Conservation (phyloP, 2,888 invertebrate genomes). For the Embidobia sp. region DNA sequence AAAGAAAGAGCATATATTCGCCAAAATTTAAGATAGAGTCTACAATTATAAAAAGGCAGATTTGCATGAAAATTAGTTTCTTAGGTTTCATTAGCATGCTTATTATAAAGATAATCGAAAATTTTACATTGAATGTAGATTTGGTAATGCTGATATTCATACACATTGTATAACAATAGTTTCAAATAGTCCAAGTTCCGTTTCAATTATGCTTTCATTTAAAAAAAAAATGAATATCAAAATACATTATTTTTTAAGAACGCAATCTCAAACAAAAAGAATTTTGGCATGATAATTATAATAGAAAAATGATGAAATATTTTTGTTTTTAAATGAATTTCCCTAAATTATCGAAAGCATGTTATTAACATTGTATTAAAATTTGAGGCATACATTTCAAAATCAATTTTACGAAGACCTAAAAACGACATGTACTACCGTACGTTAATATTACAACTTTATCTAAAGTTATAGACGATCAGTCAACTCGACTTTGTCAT, state of each 20-base stretch:
- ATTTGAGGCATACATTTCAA: too few relatives aligned
- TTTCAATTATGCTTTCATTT: too few relatives aligned
- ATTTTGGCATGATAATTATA: too few relatives aligned
- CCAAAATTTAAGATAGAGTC: slow-evolving; percentile 23
- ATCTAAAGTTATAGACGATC: slow-evolving; percentile 26
- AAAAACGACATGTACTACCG: neutral
- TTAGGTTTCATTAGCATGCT: slow-evolving; percentile 23
- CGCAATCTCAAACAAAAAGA: too few relatives aligned
- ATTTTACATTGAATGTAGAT: slow-evolving; percentile 15
- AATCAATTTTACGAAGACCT: slow-evolving; percentile 1
- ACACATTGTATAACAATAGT: too few relatives aligned
- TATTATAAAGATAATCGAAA: slow-evolving; percentile 33
- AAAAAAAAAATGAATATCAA: too few relatives aligned
- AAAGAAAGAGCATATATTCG: neutral
- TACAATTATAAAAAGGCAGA: slow-evolving; percentile 18
- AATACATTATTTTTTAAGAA: too few relatives aligned
- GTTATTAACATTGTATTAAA: too few relatives aligned
- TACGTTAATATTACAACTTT: slow-evolving; percentile 26
- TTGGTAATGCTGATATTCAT: slow-evolving; percentile 12
- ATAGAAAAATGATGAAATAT: too few relatives aligned
- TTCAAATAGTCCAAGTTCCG: too few relatives aligned
- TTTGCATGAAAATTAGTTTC: slow-evolving; percentile 42
- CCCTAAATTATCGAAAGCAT: too few relatives aligned
- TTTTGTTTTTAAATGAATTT: too few relatives aligned
- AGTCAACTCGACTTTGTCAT: slow-evolving; percentile 19